A percentile compares a stretch with the other conserved stretches of the same genome.
phyloP scores from a whole-genome alignment of 2,797 vertebrate species.

The Pseudotriccus pelzelni region DNA sequence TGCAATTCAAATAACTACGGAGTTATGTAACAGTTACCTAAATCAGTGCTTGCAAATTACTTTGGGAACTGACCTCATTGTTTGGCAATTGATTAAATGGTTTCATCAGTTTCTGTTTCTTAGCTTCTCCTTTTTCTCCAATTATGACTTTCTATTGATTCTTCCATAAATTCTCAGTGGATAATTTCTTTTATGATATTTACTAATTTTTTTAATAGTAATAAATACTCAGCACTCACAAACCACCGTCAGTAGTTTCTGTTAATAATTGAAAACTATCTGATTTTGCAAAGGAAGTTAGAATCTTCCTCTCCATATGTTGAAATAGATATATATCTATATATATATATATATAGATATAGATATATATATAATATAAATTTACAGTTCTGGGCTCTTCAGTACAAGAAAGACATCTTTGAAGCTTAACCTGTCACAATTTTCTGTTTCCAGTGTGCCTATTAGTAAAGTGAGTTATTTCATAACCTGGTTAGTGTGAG shows the following conservation, averaged over 20 bases:
- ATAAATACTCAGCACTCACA: background rate
- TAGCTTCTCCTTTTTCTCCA: background rate
- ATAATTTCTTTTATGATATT: background rate
- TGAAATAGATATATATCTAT: background rate
- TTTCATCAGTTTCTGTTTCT: background rate
- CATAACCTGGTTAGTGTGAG: background rate
- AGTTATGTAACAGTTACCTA: background rate
- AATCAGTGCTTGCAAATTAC: background rate
- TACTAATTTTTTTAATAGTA: background rate
- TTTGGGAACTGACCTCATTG: background rate
- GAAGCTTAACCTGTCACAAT: background rate
- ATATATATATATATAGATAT: no score
- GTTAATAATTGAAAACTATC: background rate
- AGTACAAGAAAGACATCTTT: background rate
- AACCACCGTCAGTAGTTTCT: background rate
- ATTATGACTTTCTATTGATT: background rate
- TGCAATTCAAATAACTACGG: background rate
- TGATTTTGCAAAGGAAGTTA: background rate
- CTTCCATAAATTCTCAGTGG: background rate
- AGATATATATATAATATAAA: background rate
- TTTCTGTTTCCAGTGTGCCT: background rate
- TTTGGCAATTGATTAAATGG: background rate
- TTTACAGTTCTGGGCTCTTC: background rate
- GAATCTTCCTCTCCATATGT: background rate
- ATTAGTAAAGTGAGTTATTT: background rate